These are phyloP conservation scores for Lysiphlebus fabarum DNA, from an alignment of 1,140 invertebrate species.

Conservation along the genomic window DNA sequence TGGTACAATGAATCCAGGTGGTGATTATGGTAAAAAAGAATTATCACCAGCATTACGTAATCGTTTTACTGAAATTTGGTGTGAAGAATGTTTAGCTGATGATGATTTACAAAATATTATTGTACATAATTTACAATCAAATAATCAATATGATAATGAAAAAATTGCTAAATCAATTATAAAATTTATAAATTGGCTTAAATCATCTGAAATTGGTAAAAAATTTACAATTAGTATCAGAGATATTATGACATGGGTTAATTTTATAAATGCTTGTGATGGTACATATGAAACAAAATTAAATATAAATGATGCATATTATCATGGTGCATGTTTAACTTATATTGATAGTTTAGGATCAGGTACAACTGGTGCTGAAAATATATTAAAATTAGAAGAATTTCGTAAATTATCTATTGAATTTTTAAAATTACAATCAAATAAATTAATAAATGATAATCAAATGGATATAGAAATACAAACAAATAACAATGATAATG, in stretches of 20 bases:
- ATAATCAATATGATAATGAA: conserved; percentile 56
- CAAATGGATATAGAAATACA: background rate
- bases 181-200: conserved; percentile 79
- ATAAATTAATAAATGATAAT: conserved; percentile 16
- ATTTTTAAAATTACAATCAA: conserved; percentile 48
- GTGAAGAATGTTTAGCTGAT: conserved; percentile 66
- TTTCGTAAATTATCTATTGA: conserved; percentile 55
- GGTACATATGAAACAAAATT: conserved; percentile 45
- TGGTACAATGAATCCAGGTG: conserved; percentile 99
- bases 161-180: conserved; percentile 69
- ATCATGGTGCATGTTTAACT: conserved; percentile 86
- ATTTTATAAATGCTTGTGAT: conserved; percentile 78
- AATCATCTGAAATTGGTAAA: conserved; percentile 69
- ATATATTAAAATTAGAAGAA: conserved; percentile 50
- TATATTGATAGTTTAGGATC: conserved; percentile 88
- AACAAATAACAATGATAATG: conserved; percentile 24
- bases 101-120: conserved; percentile 75
- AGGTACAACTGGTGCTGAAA: conserved; percentile 64
- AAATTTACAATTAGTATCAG: conserved; percentile 84
- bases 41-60: conserved; percentile 96
- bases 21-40: conserved; percentile 99
- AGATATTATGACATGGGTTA: conserved; percentile 89
- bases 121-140: conserved; percentile 69
- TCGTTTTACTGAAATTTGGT: conserved; percentile 99
- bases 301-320: conserved; percentile 64